phyloP scores from a whole-genome alignment of 2,888 invertebrate genomes.

The Lumbricus terrestris region DNA sequence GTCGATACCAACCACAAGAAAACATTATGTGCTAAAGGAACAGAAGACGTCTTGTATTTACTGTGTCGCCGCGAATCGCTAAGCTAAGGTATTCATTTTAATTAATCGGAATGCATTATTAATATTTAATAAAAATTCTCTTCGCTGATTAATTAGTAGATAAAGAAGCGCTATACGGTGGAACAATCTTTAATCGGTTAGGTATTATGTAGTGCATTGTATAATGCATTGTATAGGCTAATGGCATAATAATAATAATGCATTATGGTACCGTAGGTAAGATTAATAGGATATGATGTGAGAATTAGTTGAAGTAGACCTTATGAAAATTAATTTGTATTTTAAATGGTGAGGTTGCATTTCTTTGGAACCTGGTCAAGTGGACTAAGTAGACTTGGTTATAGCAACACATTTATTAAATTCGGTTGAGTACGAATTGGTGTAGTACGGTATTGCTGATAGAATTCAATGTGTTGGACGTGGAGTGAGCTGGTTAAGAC shows the following conservation, averaged over 20 bases:
- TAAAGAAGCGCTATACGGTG: too few relatives aligned
- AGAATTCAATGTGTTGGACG: not conserved
- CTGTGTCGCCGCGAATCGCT: not conserved
- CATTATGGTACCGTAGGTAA: too few relatives aligned
- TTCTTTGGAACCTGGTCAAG: not conserved
- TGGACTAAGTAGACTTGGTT: not conserved
- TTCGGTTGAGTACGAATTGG: not conserved
- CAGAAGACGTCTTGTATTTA: not conserved
- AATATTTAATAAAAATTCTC: not conserved
- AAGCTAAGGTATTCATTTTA: not conserved
- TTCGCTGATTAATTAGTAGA: not conserved
- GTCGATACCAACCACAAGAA: not conserved
- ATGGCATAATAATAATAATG: too few relatives aligned
- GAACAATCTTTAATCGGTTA: too few relatives aligned
- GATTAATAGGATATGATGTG: too few relatives aligned
- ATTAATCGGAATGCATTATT: not conserved
- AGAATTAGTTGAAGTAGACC: too few relatives aligned
- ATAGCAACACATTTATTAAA: not conserved
- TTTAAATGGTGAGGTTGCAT: not conserved
- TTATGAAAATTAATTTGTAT: too few relatives aligned
- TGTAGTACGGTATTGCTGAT: not conserved
- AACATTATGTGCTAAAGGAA: not conserved
- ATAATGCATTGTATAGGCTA: too few relatives aligned
- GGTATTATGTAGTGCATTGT: too few relatives aligned
- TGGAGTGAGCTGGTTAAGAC: not conserved